phyloP scores from a whole-genome alignment of 1,140 invertebrate species.

The Polypedilum vanderplanki region DNA sequence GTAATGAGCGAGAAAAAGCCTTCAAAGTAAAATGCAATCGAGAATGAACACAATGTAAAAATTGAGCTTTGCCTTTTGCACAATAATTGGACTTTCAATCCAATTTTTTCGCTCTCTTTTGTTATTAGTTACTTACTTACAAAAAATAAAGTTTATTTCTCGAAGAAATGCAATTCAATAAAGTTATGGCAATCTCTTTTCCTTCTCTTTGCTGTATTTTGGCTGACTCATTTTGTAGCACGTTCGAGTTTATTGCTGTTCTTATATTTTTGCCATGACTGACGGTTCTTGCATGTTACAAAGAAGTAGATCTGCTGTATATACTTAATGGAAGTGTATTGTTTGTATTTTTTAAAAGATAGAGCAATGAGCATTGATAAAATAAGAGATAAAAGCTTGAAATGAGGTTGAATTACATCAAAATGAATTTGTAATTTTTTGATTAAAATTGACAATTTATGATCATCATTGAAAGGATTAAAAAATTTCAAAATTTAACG shows the following conservation, averaged over 20 bases:
- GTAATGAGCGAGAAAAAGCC: background rate
- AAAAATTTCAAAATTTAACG: too few relatives aligned
- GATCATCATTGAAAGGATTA: too few relatives aligned
- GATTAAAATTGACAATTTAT: too few relatives aligned
- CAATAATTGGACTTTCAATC: conserved; percentile 27
- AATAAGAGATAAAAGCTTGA: background rate
- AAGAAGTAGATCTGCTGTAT: background rate
- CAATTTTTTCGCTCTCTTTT: background rate
- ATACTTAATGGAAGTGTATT: background rate
- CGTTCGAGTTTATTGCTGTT: background rate
- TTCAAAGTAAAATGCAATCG: background rate
- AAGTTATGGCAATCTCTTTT: background rate
- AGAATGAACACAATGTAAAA: background rate
- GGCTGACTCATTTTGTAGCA: background rate
- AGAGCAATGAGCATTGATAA: background rate
- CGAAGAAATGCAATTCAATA: background rate
- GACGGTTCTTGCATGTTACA: background rate
- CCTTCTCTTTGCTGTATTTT: background rate
- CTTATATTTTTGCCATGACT: background rate
- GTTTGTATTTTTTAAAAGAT: background rate
- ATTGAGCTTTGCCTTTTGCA: conserved; percentile 9
- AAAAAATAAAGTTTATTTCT: too few relatives aligned
- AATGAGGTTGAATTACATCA: too few relatives aligned
- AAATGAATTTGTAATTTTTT: too few relatives aligned
- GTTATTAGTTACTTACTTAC: conserved; percentile 1